These are phyloP conservation scores for Telmatherina bonti DNA, from an alignment of 2,797 vertebrate species.

Conservation along the genomic window DNA sequence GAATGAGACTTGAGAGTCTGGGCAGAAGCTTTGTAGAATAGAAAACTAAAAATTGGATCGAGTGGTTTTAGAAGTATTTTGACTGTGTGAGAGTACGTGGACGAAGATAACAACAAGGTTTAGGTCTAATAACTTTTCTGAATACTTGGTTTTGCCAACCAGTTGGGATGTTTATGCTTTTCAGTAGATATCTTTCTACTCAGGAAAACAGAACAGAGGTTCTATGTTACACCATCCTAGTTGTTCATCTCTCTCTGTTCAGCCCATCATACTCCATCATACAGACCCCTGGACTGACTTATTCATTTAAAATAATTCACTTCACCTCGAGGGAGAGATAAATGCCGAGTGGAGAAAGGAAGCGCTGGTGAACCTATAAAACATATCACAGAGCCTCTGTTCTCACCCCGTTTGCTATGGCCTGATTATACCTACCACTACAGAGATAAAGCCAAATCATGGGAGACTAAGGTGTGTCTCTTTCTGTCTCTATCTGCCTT, in stretches of 20 bases:
- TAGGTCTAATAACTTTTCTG: not conserved
- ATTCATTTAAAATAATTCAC: conserved; percentile 88
- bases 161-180: conserved; percentile 10
- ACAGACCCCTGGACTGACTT: conserved; percentile 75
- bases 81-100: conserved; percentile 14
- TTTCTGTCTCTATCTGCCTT: conserved; percentile 64
- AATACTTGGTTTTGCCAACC: conserved; percentile 4
- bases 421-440: conserved; percentile 82
- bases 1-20: conserved; percentile 9
- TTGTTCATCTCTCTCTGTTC: conserved; percentile 61
- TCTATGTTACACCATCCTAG: conserved; percentile 25
- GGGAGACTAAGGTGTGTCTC: conserved; percentile 65
- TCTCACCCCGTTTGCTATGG: conserved; percentile 79
- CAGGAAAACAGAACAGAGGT: conserved; percentile 11
- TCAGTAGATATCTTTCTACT: conserved; percentile 17
- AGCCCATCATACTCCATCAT: conserved; percentile 54
- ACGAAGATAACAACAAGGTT: conserved; percentile 20
- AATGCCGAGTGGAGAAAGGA: conserved; percentile 83
- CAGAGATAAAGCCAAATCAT: conserved; percentile 68
- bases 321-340: conserved; percentile 82
- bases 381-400: conserved; percentile 84
- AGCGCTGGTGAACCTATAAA: conserved; percentile 85
- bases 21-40: conserved; percentile 30
- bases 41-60: conserved; percentile 21
- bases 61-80: conserved; percentile 30